Base-by-base conservation (phyloP, 2,113 vertebrate genomes). In the Callopanchax toddi region DNA sequence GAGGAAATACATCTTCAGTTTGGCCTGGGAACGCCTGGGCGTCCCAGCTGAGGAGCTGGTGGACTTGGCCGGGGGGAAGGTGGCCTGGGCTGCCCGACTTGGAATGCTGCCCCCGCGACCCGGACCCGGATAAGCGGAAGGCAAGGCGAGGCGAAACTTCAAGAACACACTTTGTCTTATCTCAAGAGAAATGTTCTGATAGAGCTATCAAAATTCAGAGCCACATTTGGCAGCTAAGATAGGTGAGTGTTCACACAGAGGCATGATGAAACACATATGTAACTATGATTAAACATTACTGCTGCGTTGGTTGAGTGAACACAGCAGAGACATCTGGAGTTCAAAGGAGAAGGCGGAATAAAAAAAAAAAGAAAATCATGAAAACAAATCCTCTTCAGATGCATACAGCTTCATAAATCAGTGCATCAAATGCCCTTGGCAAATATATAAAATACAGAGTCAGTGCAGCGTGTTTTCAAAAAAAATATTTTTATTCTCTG, bases 401-500 rank as follows among this genome's bases (percentile, higher is more conserved):
- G n/a, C 17, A 61, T 16, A 44, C 43, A 9, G 29, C 48, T 17
- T 21, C 62, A 69, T 10, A 59, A 71, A 67, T 57, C 39, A n/a
- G 25, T 52, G 40, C 50, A 61, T 67, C 46, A 59, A 70, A 44
- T 18, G 18, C 44, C 50, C 59, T 13, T 43, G 13, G 20, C 29
- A n/a, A 8, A 23, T 56, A 56, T 42, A 11, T n/a, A 17, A 68
- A 48, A 57, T 29, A 39, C 16, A 21, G 48, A 32, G 66, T 44
- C 17, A 22, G 16, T 11, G n/a, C n/a, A n/a, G n/a, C 9, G 12
- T 67, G 40, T 64, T 78, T 89, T 43, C 83, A 75, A 54, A 86
- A 85, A 6, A 85, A 84, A 86, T 67, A 78, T 67, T 11, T 87
- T 92, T 89, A 90, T 89, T 91, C 78, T 83, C 85, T 86, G 87